These are phyloP conservation scores for Diabrotica virgifera DNA, from an alignment of 1,140 invertebrate genomes.

Conservation along the genomic window DNA sequence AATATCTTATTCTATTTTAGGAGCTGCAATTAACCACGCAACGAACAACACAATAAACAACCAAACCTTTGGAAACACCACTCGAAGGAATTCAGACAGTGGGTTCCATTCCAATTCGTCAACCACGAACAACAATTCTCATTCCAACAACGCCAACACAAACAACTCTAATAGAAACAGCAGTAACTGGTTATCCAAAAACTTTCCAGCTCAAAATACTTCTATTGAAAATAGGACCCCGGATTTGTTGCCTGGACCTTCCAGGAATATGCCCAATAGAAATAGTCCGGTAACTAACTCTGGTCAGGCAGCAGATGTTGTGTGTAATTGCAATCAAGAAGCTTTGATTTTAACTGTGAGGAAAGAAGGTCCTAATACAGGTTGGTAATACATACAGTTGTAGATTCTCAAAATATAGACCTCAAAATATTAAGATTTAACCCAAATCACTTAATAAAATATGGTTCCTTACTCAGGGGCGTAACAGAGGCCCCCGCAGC, in stretches of 20 bases:
- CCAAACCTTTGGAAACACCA: background rate
- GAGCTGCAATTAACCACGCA: no score
- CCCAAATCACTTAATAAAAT: no score
- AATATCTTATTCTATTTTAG: no score
- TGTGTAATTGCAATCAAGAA: conserved; percentile 58
- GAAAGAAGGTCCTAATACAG: conserved; percentile 78
- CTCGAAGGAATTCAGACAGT: conserved; percentile 6
- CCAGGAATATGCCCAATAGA: background rate
- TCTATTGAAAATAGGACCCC: background rate
- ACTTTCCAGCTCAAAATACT: background rate
- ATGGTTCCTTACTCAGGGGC: no score
- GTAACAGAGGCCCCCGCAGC: no score
- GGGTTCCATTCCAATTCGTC: background rate
- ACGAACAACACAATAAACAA: background rate
- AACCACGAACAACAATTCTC: background rate
- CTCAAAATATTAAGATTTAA: no score
- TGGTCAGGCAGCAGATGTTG: conserved; percentile 49
- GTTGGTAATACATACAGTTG: conserved; percentile 44
- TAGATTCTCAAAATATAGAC: background rate
- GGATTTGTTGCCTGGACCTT: conserved; percentile 12
- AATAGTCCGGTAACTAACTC: conserved; percentile 3
- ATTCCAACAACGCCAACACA: background rate
- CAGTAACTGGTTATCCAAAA: conserved; percentile 2
- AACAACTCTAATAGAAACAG: background rate
- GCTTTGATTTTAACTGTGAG: conserved; percentile 65